These are phyloP conservation scores for Saturnia japonica DNA, from an alignment of 2,888 invertebrate species.

Conservation along the genomic window DNA sequence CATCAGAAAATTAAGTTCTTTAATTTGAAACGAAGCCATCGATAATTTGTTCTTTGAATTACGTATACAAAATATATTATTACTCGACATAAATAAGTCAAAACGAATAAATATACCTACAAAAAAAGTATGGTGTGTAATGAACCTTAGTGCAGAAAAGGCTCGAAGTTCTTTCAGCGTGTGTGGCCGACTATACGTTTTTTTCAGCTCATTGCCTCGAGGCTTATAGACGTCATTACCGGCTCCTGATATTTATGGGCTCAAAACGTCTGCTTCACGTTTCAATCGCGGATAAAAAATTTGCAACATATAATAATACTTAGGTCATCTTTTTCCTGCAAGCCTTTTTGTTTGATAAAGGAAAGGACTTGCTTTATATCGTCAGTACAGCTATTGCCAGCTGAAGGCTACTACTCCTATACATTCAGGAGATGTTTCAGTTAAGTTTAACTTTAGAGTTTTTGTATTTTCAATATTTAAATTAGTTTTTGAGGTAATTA, in stretches of 20 bases:
- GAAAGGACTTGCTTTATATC: background rate
- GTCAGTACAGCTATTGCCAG: too few species aligned
- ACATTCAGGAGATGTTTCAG: constrained; percentile 22
- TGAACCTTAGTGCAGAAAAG: constrained; percentile 11
- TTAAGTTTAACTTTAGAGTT: too few species aligned
- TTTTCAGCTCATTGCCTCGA: constrained; percentile 68
- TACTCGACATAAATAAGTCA: background rate
- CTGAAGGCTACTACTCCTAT: too few species aligned
- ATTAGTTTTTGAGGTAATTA: background rate
- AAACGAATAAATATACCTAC: background rate
- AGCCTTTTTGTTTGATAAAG: background rate
- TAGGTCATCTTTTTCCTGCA: background rate
- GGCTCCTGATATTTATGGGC: constrained; percentile 68
- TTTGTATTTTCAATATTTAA: background rate
- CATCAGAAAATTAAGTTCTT: background rate
- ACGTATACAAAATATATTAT: background rate
- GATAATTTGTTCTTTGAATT: background rate
- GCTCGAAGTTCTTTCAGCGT: constrained; percentile 39
- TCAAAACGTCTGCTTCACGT: constrained; percentile 63
- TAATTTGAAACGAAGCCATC: background rate
- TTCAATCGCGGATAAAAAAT: constrained; percentile 63
- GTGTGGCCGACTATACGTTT: constrained; percentile 63
- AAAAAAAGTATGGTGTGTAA: background rate
- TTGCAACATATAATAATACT: constrained; percentile 9
- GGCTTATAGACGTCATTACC: constrained; percentile 74